phyloP scores from a whole-genome alignment of 1,140 invertebrate genomes.

The Papilio polyxenes region DNA sequence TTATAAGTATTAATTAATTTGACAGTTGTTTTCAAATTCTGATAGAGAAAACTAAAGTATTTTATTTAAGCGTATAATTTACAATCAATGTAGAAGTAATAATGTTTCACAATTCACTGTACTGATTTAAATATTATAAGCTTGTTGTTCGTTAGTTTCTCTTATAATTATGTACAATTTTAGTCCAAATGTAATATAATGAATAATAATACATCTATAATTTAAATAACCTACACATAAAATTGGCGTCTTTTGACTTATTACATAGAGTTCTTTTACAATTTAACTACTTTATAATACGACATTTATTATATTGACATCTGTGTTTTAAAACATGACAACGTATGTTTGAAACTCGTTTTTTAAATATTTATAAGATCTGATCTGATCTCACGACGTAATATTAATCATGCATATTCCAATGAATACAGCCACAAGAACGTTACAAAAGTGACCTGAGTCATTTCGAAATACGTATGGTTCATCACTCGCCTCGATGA shows the following conservation, averaged over 20 bases:
- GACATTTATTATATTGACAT: conserved; percentile 7
- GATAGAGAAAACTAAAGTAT: neutral
- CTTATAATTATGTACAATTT: conserved; percentile 44
- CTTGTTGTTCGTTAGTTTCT: neutral
- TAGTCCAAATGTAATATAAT: conserved; percentile 44
- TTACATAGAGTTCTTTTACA: neutral
- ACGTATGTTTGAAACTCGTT: neutral
- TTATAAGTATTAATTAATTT: neutral
- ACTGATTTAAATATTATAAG: neutral
- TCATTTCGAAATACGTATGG: no score
- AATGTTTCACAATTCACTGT: neutral
- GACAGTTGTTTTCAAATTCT: neutral
- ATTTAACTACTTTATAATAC: neutral
- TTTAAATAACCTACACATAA: conserved; percentile 45
- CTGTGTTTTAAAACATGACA: neutral
- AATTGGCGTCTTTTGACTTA: conserved; percentile 51
- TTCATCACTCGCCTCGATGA: neutral
- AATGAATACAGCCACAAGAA: no score
- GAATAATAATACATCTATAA: conserved; percentile 39
- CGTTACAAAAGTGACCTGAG: no score
- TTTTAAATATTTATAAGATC: neutral
- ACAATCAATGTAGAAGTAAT: neutral
- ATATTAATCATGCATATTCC: no score
- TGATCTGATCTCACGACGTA: neutral
- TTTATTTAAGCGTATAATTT: neutral